Conservation (phyloP, 2,888 invertebrate genomes). For the Keiferia lycopersicella region DNA sequence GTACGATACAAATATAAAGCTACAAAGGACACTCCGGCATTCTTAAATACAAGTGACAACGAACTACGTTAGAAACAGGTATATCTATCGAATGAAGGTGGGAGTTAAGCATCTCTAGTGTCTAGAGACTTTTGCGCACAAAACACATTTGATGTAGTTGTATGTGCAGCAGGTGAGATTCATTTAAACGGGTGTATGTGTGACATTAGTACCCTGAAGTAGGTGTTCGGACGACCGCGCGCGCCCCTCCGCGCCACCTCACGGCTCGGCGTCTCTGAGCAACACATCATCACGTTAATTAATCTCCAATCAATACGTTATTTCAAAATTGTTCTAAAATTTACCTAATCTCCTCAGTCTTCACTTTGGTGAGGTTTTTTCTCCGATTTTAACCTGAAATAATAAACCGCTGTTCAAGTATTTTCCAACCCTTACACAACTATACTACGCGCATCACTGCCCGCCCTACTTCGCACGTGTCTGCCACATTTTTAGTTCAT, state of each 20-base stretch:
- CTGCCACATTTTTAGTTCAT: background rate
- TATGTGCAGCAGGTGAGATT: background rate
- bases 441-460: background rate
- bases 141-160: too few relatives aligned
- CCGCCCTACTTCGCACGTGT: background rate
- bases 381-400: constrained; percentile 72
- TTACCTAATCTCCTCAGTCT: constrained; percentile 61
- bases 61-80: too few relatives aligned
- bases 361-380: constrained; percentile 51
- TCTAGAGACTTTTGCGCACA: too few relatives aligned
- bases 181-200: background rate
- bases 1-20: too few relatives aligned
- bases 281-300: constrained; percentile 5
- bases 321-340: constrained; percentile 33
- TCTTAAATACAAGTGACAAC: too few relatives aligned
- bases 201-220: constrained; percentile 6
- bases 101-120: too few relatives aligned
- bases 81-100: too few relatives aligned
- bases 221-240: background rate
- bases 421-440: constrained; percentile 27
- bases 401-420: constrained; percentile 61
- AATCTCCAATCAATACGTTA: background rate
- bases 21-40: too few relatives aligned
- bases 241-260: background rate
- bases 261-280: constrained; percentile 4